These are phyloP conservation scores for Eulithis prunata DNA, from an alignment of 2,888 invertebrate genomes.

Conservation along the genomic window DNA sequence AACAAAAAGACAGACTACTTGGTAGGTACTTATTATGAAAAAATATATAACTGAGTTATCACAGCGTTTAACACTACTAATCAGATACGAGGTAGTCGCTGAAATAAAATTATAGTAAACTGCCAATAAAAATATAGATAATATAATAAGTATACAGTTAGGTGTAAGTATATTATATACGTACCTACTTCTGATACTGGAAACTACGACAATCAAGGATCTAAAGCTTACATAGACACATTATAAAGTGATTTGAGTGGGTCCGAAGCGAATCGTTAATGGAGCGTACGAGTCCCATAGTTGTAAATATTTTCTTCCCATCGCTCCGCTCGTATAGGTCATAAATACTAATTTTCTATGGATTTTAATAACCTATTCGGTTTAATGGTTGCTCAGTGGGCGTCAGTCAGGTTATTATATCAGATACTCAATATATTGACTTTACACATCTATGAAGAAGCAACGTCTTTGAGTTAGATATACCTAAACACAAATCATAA, in stretches of 20 bases:
- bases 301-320: slow-evolving; percentile 57
- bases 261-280: slow-evolving; percentile 62
- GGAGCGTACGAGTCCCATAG: slow-evolving; percentile 51
- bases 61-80: neutral
- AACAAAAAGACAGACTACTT: neutral
- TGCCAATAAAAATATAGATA: neutral
- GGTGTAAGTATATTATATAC: neutral
- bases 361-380: slow-evolving; percentile 22
- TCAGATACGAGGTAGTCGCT: too few relatives aligned
- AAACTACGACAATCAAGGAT: slow-evolving; percentile 31
- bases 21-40: neutral
- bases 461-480: too few relatives aligned
- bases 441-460: too few relatives aligned
- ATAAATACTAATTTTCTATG: slow-evolving; percentile 43
- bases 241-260: slow-evolving; percentile 66
- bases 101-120: neutral
- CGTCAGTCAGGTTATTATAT: slow-evolving; percentile 29
- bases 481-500: too few relatives aligned
- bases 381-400: slow-evolving; percentile 33
- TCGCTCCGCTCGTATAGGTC: slow-evolving; percentile 42
- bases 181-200: slow-evolving; percentile 7
- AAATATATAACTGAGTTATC: neutral
- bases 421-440: slow-evolving; percentile 18
- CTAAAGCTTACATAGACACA: slow-evolving; percentile 53
- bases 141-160: neutral